Conservation (phyloP, 2,797 vertebrate genomes). For the Tapera naevia region DNA sequence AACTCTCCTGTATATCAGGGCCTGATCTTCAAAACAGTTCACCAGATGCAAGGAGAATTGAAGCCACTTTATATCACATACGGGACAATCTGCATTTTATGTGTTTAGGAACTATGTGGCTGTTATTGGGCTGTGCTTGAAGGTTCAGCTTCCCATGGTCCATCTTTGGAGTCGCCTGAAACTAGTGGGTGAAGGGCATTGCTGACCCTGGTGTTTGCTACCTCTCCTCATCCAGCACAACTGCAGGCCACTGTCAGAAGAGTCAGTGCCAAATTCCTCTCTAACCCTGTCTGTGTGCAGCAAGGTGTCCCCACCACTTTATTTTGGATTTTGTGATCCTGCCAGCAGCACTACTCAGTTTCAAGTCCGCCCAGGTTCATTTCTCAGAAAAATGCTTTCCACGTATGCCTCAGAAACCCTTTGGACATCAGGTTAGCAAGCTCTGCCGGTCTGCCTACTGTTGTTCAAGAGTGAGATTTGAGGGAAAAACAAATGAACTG, state of each 20-base stretch:
- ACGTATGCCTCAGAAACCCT: not conserved
- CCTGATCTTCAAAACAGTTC: not conserved
- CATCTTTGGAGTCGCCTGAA: not conserved
- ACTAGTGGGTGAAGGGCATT: not conserved
- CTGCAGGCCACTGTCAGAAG: not conserved
- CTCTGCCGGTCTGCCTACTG: not conserved
- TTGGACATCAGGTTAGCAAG: not conserved
- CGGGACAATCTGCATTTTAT: not conserved
- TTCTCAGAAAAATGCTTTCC: not conserved
- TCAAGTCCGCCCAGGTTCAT: not conserved
- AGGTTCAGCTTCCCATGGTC: not conserved
- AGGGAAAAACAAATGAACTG: not conserved
- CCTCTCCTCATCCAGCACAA: not conserved
- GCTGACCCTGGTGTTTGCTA: not conserved
- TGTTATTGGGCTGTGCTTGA: not conserved
- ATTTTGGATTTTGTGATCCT: not conserved
- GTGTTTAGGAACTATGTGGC: not conserved
- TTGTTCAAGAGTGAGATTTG: not conserved
- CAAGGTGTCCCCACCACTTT: not conserved
- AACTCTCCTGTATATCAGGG: not conserved
- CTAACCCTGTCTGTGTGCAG: not conserved
- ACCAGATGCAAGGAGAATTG: not conserved
- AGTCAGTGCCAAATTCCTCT: not conserved
- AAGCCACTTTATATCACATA: not conserved
- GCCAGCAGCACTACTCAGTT: not conserved